Conservation (phyloP, 2,113 vertebrate genomes). For the Elaphurus davidianus region DNA sequence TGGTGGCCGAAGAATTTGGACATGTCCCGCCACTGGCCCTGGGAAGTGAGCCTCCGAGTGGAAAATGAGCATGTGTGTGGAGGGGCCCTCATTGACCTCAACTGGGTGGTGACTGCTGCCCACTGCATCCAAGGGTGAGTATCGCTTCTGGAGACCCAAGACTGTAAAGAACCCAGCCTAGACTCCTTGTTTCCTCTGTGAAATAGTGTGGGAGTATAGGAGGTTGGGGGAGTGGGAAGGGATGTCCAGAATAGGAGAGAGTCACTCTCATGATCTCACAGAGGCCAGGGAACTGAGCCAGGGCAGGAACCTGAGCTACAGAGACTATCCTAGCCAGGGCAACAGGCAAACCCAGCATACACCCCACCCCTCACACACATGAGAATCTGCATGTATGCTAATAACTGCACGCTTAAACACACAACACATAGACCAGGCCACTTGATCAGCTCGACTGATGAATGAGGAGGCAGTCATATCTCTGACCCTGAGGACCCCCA, state of each 20-base stretch:
- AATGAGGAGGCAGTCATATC: not conserved
- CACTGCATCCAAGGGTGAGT: constrained; percentile 74
- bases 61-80: constrained; percentile 65
- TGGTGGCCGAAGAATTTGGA: not conserved
- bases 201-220: not conserved
- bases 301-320: not conserved
- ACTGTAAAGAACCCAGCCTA: not conserved
- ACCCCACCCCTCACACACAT: fast-evolving
- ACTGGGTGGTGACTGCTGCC: constrained; percentile 75
- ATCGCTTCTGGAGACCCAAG: not conserved
- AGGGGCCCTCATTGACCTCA: constrained; percentile 68
- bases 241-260: not conserved
- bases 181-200: not conserved
- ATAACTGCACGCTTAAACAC: too few species aligned
- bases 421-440: not conserved
- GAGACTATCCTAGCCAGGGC: not conserved
- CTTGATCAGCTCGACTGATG: not conserved
- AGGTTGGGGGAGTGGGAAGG: not conserved
- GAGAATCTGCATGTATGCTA: not conserved
- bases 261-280: not conserved
- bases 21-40: constrained; percentile 71
- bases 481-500: too few species aligned
- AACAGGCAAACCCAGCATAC: not conserved
- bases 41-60: constrained; percentile 73
- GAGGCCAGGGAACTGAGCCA: not conserved